Conservation (phyloP, 2,797 vertebrate genomes). For the Chlorospingus semifuscus region DNA sequence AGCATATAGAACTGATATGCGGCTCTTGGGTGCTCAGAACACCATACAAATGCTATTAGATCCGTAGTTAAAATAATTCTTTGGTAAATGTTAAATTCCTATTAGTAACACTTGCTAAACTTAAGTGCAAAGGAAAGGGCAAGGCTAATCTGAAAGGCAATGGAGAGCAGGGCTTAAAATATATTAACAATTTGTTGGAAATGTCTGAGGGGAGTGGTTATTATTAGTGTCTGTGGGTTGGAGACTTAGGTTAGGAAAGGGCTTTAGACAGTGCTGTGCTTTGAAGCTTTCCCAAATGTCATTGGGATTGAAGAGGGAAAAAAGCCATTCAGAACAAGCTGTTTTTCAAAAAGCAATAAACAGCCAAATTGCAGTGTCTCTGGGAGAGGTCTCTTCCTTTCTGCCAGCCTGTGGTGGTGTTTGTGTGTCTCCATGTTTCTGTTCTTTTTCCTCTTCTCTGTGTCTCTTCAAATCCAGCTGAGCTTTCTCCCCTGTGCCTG, state of each 20-base stretch:
- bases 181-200: conserved; percentile 55
- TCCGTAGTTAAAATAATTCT: conserved; percentile 65
- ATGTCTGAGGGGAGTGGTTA: conserved; percentile 51
- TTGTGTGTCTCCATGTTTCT: background rate
- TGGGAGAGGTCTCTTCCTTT: background rate
- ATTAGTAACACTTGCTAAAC: conserved; percentile 72
- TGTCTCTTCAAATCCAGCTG: background rate
- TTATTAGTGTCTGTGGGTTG: background rate
- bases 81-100: conserved; percentile 74
- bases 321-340: background rate
- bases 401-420: background rate
- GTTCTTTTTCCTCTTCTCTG: background rate
- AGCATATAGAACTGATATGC: conserved; percentile 36
- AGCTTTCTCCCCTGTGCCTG: background rate
- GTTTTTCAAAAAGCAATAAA: conserved; percentile 4
- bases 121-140: conserved; percentile 67
- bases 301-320: background rate
- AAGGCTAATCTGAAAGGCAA: conserved; percentile 65
- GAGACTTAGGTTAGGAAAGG: conserved; percentile 13
- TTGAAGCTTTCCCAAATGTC: conserved; percentile 32
- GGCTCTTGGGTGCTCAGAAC: conserved; percentile 45
- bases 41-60: conserved; percentile 54
- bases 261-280: background rate
- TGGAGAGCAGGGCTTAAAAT: conserved; percentile 47
- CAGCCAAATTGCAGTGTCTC: background rate